These are phyloP conservation scores for Hydrolagus affinis DNA, from an alignment of 2,113 vertebrate genomes.

Conservation along the genomic window DNA sequence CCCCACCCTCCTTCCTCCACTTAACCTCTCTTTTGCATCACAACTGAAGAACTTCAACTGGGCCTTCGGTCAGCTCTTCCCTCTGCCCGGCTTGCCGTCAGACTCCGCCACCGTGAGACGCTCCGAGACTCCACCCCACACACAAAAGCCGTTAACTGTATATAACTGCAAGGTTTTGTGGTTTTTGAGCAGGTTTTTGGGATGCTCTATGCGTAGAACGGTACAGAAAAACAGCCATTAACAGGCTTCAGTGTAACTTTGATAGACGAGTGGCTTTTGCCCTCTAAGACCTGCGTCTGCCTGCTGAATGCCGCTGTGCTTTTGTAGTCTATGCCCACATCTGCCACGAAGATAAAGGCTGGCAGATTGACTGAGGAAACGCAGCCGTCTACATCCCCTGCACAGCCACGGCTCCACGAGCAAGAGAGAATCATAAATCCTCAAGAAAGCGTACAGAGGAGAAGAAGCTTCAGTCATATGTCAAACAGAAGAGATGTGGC, in stretches of 20 bases:
- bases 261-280: neutral
- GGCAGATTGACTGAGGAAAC: conserved; percentile 37
- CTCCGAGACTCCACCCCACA: too few species aligned
- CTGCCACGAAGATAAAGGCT: conserved; percentile 36
- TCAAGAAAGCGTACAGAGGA: conserved; percentile 21
- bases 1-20: too few species aligned
- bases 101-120: too few species aligned
- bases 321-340: conserved; percentile 34
- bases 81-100: too few species aligned
- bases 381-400: conserved; percentile 33
- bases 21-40: too few species aligned
- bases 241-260: neutral
- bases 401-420: conserved; percentile 35
- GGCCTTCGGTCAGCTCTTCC: too few species aligned
- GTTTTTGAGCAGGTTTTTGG: too few species aligned
- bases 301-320: conserved; percentile 32
- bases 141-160: too few species aligned
- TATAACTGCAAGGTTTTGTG: too few species aligned
- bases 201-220: neutral
- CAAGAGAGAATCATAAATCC: conserved; percentile 19
- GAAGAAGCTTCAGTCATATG: neutral
- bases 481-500: conserved; percentile 30
- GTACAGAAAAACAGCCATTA: neutral
- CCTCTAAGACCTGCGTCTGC: conserved; percentile 25
- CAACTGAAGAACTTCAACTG: too few species aligned